Evolutionary conservation across 2,888 invertebrate genomes (phyloP), one percentile per base, ranked within the genome.

Genomic region (Xestia xanthographa): DNA sequence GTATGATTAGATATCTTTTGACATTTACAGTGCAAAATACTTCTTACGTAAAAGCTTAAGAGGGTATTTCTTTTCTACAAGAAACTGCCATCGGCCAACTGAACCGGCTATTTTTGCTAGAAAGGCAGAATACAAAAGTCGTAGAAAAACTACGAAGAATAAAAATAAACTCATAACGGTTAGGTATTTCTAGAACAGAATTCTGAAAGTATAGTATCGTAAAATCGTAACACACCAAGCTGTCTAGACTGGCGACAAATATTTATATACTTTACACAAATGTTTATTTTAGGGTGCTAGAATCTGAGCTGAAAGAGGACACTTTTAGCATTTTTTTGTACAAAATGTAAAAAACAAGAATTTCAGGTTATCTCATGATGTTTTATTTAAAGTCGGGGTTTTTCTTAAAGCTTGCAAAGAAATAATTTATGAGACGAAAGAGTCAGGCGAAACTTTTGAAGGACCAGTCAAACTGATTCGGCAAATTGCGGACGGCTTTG

Each of bases 171-270:
- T 14, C 17, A n/a, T 48, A 29, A 56, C 8, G 34, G 17, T 48
- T 56, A 20, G 29, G 14, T 41, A 66, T 62, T 48, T 38, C 72
- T n/a, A 56, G 29, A 82, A 82, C 22, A 45, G n/a, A 48, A 62
- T 71, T 50, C 72, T 53, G 6, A 38, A 53, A 71, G 45, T 45
- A 78, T 78, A n/a, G n/a, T 66, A 38, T 29, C 48, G n/a, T 43
- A 48, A 38, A n/a, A 68, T 29, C 53, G 20, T 43, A 48, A 43
- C 34, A 66, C 45, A 53, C 45, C 41, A 45, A 68, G 34, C 53
- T 22, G 85, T 82, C 82, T 75, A 81, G 81, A 80, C 76, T 48
- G 4, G 45, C 81, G n/a, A 48, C 66, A 81, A 84, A 84, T 81
- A 84, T 84, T 80, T 81, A 17, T 67, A 62, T 12, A 66, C 17